Percentiles rank a stretch among this genome's conserved stretches.
Evolutionary conservation across 2,113 vertebrate species (phyloP).

Genomic region (Loxodonta africana): DNA sequence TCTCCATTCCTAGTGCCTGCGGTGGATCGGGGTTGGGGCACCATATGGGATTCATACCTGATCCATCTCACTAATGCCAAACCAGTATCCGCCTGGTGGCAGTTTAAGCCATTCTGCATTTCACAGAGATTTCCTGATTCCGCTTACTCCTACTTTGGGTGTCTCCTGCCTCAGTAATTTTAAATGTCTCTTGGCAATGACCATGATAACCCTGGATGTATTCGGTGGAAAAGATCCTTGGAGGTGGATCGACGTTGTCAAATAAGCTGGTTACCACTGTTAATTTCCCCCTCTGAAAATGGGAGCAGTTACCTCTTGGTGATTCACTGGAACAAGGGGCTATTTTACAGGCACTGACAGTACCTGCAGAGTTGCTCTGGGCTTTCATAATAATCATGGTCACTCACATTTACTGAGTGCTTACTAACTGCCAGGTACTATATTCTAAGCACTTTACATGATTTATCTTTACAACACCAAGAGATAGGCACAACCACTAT

Average conservation of each 20-base stretch:
- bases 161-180: neutral
- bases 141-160: neutral
- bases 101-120: neutral
- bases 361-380: neutral
- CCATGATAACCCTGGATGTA: neutral
- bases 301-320: neutral
- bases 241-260: neutral
- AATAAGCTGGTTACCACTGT: neutral
- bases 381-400: neutral
- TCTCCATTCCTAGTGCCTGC: neutral
- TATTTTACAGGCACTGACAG: neutral
- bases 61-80: neutral
- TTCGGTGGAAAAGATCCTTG: neutral
- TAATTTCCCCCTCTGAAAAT: neutral
- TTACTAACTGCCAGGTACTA: neutral
- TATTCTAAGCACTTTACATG: neutral
- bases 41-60: neutral
- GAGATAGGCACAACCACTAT: neutral
- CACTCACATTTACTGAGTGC: neutral
- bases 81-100: neutral
- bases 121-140: neutral
- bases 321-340: neutral
- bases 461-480: neutral
- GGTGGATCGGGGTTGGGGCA: neutral
- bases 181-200: conserved; percentile 31